phyloP scores from a whole-genome alignment of 1,140 invertebrate species.

The Rhagoletis pomonella region DNA sequence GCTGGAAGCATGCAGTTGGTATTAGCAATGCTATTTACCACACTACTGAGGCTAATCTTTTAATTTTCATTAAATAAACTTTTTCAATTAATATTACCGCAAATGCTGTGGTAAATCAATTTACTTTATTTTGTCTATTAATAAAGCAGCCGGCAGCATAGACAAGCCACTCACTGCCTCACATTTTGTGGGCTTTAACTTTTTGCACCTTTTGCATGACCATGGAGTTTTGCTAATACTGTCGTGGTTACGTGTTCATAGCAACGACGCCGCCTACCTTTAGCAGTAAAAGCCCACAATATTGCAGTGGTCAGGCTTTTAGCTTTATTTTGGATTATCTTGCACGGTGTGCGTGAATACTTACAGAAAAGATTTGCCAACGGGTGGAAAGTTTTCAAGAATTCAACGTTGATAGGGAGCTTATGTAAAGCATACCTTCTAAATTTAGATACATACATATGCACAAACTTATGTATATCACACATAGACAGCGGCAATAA shows the following conservation, averaged over 20 bases:
- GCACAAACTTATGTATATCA: background rate
- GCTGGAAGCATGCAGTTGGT: background rate
- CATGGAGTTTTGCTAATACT: background rate
- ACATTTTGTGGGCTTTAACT: too few species aligned
- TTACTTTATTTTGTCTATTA: slow-evolving; percentile 7
- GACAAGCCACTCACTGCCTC: background rate
- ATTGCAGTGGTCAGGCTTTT: background rate
- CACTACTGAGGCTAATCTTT: slow-evolving; percentile 35
- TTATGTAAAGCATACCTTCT: too few species aligned
- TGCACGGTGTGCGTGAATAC: background rate
- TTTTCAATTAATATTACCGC: slow-evolving; percentile 55
- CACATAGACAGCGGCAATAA: background rate
- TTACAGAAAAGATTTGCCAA: background rate
- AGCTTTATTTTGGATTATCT: background rate
- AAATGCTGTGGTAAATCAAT: slow-evolving; percentile 54
- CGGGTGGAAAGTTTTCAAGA: background rate
- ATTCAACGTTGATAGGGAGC: background rate
- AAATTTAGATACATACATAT: too few species aligned
- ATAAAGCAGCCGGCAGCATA: background rate
- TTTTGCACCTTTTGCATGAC: background rate
- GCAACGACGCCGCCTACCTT: background rate
- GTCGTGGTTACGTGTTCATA: background rate
- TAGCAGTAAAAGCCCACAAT: background rate
- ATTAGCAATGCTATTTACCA: background rate
- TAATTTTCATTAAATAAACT: slow-evolving; percentile 51